These are phyloP conservation scores for Catostomus latipinnis DNA, from an alignment of 2,797 vertebrate genomes.

Conservation along the genomic window DNA sequence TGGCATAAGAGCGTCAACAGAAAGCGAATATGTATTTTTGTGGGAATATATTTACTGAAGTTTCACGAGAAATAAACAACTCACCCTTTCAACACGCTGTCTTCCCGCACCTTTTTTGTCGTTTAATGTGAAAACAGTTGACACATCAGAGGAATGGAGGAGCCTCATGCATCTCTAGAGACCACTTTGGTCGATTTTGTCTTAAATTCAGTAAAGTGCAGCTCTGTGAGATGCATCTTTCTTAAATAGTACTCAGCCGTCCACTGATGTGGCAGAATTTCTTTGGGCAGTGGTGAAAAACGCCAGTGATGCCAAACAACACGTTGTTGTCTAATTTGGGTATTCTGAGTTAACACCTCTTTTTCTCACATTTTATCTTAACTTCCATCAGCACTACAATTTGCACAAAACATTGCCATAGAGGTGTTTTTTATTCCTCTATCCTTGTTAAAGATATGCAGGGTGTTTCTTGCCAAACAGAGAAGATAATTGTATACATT, in stretches of 20 bases:
- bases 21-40: conserved; percentile 14
- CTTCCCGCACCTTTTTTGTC: conserved; percentile 22
- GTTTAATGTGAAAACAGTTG: conserved; percentile 47
- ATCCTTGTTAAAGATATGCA: not conserved
- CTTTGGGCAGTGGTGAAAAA: not conserved
- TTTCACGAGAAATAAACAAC: conserved; percentile 40
- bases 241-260: conserved; percentile 23
- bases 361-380: not conserved
- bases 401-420: not conserved
- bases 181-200: conserved; percentile 37
- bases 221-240: conserved; percentile 35
- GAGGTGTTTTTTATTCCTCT: not conserved
- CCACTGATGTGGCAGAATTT: conserved; percentile 46
- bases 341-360: not conserved
- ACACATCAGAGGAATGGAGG: conserved; percentile 22
- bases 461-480: not conserved
- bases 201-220: conserved; percentile 48
- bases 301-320: not conserved
- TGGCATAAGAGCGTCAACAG: conserved; percentile 1
- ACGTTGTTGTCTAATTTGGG: not conserved
- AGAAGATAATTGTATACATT: too few species aligned
- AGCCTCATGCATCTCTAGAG: not conserved
- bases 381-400: not conserved
- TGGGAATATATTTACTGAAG: conserved; percentile 28
- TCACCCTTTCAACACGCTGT: conserved; percentile 7